phyloP scores from a whole-genome alignment of 2,113 vertebrate species.

The Peromyscus californicus region DNA sequence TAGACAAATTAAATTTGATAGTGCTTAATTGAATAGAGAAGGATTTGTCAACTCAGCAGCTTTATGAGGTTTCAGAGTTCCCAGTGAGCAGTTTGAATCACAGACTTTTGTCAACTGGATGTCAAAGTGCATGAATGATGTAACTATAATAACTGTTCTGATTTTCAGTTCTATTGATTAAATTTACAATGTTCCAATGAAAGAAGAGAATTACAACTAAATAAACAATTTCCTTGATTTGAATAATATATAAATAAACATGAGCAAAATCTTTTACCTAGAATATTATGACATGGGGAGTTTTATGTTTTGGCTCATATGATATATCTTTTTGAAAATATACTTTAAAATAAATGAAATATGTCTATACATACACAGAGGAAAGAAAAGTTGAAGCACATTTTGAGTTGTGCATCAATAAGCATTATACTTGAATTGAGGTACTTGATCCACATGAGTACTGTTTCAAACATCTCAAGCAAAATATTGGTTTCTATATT shows the following conservation, averaged over 20 bases:
- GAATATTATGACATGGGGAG: not conserved
- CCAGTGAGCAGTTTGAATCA: too few species aligned
- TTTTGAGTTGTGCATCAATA: not conserved
- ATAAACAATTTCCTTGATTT: not conserved
- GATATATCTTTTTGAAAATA: constrained; percentile 1
- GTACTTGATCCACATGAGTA: not conserved
- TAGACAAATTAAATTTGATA: not conserved
- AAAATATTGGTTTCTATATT: not conserved
- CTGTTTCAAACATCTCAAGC: constrained; percentile 24
- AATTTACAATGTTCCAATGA: not conserved
- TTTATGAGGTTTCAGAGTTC: not conserved
- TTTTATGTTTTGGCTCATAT: not conserved
- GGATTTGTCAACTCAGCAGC: too few species aligned
- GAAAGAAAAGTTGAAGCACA: not conserved
- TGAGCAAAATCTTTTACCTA: not conserved
- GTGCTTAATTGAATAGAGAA: not conserved
- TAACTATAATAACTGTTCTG: not conserved
- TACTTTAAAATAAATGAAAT: not conserved
- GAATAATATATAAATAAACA: constrained; percentile 21
- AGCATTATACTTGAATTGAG: not conserved
- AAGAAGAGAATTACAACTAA: not conserved
- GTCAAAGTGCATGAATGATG: not conserved
- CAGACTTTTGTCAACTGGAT: not conserved
- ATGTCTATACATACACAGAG: not conserved
- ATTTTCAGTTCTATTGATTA: constrained; percentile 28